Conservation (phyloP, 2,113 vertebrate species). For the Dromaius novaehollandiae region DNA sequence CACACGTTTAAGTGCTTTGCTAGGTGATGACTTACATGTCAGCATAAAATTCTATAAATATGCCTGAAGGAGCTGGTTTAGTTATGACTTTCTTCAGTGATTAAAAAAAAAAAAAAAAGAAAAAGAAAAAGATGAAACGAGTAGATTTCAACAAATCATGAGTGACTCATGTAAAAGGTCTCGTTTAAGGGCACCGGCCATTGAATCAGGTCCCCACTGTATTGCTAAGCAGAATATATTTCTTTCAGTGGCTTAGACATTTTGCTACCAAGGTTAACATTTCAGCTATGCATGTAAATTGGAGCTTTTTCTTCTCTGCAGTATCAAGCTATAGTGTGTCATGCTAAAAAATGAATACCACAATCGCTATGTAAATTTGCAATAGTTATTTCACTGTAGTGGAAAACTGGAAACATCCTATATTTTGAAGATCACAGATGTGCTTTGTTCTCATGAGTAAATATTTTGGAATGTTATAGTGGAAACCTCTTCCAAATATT, state of each 20-base stretch:
- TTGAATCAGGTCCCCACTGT: neutral
- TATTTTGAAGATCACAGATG: constrained; percentile 64
- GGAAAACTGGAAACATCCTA: constrained; percentile 1
- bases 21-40: neutral
- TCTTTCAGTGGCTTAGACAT: constrained; percentile 2
- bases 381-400: neutral
- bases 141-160: neutral
- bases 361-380: neutral
- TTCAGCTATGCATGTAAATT: neutral
- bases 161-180: neutral
- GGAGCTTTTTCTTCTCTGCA: neutral
- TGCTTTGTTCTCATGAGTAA: constrained; percentile 73
- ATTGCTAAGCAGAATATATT: neutral
- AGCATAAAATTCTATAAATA: constrained; percentile 3
- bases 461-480: constrained; percentile 71
- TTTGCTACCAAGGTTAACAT: neutral
- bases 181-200: neutral
- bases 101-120: constrained; percentile 24
- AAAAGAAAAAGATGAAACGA: constrained; percentile 15
- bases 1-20: neutral
- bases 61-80: neutral
- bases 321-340: neutral
- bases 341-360: neutral
- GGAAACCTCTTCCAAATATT: constrained; percentile 62
- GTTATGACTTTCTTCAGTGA: constrained; percentile 14